Evolutionary conservation across 2,888 invertebrate genomes (phyloP).

Genomic region (Petrophora chlorosata): DNA sequence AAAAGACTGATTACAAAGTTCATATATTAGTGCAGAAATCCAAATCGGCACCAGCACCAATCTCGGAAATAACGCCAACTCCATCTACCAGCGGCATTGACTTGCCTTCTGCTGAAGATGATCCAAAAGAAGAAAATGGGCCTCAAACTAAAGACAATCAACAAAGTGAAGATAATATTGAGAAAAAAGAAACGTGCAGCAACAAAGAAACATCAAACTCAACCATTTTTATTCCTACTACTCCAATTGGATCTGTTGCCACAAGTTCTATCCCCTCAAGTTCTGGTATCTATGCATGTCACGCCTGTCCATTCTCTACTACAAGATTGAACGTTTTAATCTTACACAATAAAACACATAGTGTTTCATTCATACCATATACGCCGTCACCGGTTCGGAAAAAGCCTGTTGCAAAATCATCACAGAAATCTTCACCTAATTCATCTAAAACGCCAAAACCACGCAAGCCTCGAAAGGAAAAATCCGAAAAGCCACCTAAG

Average conservation of each 20-base stretch:
- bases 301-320: conserved; percentile 86
- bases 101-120: conserved; percentile 41
- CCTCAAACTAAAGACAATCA: conserved; percentile 15
- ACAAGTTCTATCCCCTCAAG: conserved; percentile 54
- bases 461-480: conserved; percentile 65
- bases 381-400: conserved; percentile 72
- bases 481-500: conserved; percentile 58
- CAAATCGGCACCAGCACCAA: conserved; percentile 47
- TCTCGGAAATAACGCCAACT: conserved; percentile 39
- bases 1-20: conserved; percentile 84
- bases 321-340: conserved; percentile 89
- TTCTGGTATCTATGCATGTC: conserved; percentile 83
- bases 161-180: conserved; percentile 23
- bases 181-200: conserved; percentile 22
- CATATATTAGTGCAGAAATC: conserved; percentile 85
- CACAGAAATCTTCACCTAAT: conserved; percentile 52
- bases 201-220: conserved; percentile 17
- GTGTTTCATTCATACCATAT: conserved; percentile 76
- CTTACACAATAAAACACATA: conserved; percentile 88
- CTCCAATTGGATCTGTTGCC: conserved; percentile 19
- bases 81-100: conserved; percentile 59
- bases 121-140: conserved; percentile 36
- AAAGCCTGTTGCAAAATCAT: conserved; percentile 50
- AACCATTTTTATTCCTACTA: conserved; percentile 1
- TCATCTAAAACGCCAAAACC: conserved; percentile 58